Conservation (phyloP, 2,888 invertebrate species). For the Tinea semifulvella region DNA sequence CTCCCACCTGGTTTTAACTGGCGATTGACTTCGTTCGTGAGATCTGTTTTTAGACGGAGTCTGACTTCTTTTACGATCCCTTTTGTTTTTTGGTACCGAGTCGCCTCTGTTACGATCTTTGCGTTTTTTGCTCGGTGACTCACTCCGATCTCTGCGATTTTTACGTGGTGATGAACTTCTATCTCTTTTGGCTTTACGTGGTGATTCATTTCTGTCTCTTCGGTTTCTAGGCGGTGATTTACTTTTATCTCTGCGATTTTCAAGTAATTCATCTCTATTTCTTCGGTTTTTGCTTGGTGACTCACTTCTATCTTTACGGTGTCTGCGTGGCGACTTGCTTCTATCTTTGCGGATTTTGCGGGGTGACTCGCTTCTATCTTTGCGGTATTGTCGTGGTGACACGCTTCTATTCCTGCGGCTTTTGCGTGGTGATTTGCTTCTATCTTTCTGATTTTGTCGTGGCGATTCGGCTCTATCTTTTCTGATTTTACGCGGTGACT, state of each 20-base stretch:
- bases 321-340: too few species aligned
- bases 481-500: background rate
- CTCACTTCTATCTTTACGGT: too few species aligned
- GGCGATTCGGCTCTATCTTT: too few species aligned
- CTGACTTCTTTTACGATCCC: conserved; percentile 23
- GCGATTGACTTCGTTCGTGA: conserved; percentile 27
- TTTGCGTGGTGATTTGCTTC: too few species aligned
- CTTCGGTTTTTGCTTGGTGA: too few species aligned
- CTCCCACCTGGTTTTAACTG: conserved; percentile 24
- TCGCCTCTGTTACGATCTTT: conserved; percentile 24
- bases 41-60: background rate
- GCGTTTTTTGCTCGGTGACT: background rate
- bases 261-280: too few species aligned
- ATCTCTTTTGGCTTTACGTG: conserved; percentile 15
- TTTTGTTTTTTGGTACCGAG: conserved; percentile 17
- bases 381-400: background rate
- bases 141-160: conserved; percentile 25
- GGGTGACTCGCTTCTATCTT: too few species aligned
- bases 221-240: conserved; percentile 16
- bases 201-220: conserved; percentile 22
- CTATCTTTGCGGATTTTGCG: too few species aligned
- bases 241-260: conserved; percentile 24
- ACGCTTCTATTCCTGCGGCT: conserved; percentile 16
- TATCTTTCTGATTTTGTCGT: too few species aligned
- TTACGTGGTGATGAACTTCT: conserved; percentile 23